phyloP scores from a whole-genome alignment of 1,140 invertebrate species.

The Scaptodrosophila lebanonensis region DNA sequence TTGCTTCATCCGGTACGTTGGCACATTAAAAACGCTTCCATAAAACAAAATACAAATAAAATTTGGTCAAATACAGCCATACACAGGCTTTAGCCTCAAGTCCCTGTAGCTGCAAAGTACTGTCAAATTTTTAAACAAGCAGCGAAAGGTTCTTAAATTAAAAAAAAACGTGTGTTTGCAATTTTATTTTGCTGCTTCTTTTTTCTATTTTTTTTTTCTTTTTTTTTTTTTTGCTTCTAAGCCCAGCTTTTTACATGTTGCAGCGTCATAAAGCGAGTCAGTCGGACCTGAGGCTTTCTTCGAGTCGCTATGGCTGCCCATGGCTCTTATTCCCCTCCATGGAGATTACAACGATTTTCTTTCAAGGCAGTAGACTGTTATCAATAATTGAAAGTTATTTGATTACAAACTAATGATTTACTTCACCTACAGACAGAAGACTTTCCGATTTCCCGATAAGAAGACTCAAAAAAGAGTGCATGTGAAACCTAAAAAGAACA shows the following conservation, averaged over 20 bases:
- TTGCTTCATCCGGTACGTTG: slow-evolving; percentile 28
- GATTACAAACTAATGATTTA: no score
- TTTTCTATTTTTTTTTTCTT: slow-evolving; percentile 20
- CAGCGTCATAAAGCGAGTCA: slow-evolving; percentile 45
- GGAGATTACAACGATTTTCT: no score
- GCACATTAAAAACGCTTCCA: no score
- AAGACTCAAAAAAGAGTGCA: no score
- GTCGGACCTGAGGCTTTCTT: slow-evolving; percentile 65
- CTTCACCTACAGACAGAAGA: no score
- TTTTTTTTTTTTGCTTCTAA: background rate
- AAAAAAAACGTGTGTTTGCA: slow-evolving; percentile 72
- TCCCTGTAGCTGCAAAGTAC: slow-evolving; percentile 22
- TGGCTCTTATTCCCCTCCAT: slow-evolving; percentile 19
- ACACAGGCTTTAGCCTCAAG: no score
- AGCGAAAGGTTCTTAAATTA: slow-evolving; percentile 73
- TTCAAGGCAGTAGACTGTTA: no score
- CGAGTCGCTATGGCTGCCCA: slow-evolving; percentile 23
- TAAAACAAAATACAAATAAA: slow-evolving; percentile 52
- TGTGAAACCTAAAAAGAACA: no score
- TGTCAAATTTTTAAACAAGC: slow-evolving; percentile 67
- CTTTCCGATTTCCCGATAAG: no score
- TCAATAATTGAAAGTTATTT: no score
- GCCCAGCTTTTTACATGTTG: slow-evolving; percentile 69
- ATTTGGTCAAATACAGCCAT: no score
- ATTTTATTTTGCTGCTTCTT: slow-evolving; percentile 17